phyloP scores from a whole-genome alignment of 2,888 invertebrate genomes.

The Drosophila anomalipes region DNA sequence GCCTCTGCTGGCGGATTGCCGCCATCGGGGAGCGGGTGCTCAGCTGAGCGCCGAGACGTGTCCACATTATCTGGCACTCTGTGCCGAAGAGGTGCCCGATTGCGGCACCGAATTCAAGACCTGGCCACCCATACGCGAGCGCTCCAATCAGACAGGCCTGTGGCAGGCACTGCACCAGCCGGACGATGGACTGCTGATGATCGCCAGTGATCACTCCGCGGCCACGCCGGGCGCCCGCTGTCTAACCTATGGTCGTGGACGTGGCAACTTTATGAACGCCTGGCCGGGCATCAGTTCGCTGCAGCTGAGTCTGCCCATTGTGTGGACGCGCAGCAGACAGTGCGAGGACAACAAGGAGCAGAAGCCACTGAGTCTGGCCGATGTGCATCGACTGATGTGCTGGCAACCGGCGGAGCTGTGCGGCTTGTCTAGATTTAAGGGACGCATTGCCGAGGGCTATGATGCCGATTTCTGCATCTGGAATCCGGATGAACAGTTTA shows the following conservation, averaged over 20 bases:
- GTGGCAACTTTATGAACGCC: constrained; percentile 89
- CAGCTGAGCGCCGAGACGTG: constrained; percentile 90
- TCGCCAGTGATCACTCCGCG: constrained; percentile 90
- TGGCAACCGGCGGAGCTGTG: constrained; percentile 88
- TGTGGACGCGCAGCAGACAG: constrained; percentile 88
- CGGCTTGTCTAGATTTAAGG: constrained; percentile 88
- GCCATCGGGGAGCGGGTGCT: constrained; percentile 83
- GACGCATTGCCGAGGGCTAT: constrained; percentile 87
- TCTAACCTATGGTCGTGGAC: constrained; percentile 83
- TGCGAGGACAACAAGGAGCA: constrained; percentile 65
- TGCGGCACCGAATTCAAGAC: constrained; percentile 90
- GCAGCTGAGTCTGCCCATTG: constrained; percentile 89
- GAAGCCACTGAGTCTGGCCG: constrained; percentile 80
- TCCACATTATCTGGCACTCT: constrained; percentile 89
- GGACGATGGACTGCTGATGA: constrained; percentile 86
- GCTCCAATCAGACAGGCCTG: constrained; percentile 88
- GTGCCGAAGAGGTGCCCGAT: constrained; percentile 88
- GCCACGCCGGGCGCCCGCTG: constrained; percentile 88
- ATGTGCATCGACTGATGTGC: constrained; percentile 88
- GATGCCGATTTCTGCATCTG: constrained; percentile 91
- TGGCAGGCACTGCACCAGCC: constrained; percentile 88
- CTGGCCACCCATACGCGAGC: constrained; percentile 89
- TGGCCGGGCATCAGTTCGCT: constrained; percentile 92
- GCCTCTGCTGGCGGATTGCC: constrained; percentile 86
- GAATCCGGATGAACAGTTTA: constrained; percentile 88